A percentile compares a stretch with the other conserved stretches of the same genome.
Evolutionary conservation across 2,888 invertebrate genomes (phyloP).

Genomic region (Achlya flavicornis): DNA sequence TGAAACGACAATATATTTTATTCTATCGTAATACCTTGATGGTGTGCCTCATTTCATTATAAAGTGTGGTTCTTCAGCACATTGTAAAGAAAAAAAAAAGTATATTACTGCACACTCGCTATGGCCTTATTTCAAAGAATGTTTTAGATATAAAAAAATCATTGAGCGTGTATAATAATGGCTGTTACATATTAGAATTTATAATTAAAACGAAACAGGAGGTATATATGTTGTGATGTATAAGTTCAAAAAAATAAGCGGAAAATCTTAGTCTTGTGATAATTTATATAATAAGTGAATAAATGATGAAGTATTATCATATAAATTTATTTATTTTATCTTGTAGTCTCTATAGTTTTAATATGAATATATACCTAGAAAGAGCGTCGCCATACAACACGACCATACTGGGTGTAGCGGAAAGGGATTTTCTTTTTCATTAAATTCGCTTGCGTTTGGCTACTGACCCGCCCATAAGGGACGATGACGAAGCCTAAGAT

Average conservation of each 20-base stretch:
- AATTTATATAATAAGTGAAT: constrained; percentile 82
- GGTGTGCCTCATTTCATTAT: constrained; percentile 58
- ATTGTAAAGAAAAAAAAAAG: constrained; percentile 28
- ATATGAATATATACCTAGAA: too few species aligned
- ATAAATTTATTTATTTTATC: constrained; percentile 43
- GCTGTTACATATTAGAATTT: constrained; percentile 76
- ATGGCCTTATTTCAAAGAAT: constrained; percentile 75
- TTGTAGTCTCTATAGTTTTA: constrained; percentile 8
- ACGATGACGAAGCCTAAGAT: too few species aligned
- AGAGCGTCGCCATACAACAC: too few species aligned
- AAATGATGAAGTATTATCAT: constrained; percentile 78
- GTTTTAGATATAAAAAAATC: constrained; percentile 50
- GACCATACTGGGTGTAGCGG: too few species aligned
- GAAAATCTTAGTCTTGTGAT: constrained; percentile 82
- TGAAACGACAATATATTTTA: constrained; percentile 70
- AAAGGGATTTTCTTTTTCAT: too few species aligned
- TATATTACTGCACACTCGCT: constrained; percentile 56
- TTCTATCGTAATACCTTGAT: constrained; percentile 51
- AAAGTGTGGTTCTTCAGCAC: constrained; percentile 45
- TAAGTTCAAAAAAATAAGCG: constrained; percentile 77
- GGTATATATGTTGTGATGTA: constrained; percentile 81
- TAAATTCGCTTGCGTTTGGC: too few species aligned
- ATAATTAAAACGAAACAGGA: constrained; percentile 57
- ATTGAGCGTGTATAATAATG: constrained; percentile 64
- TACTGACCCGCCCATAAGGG: too few species aligned